Evolutionary conservation across 2,113 vertebrate genomes (phyloP).

Genomic region (Euleptes europaea): DNA sequence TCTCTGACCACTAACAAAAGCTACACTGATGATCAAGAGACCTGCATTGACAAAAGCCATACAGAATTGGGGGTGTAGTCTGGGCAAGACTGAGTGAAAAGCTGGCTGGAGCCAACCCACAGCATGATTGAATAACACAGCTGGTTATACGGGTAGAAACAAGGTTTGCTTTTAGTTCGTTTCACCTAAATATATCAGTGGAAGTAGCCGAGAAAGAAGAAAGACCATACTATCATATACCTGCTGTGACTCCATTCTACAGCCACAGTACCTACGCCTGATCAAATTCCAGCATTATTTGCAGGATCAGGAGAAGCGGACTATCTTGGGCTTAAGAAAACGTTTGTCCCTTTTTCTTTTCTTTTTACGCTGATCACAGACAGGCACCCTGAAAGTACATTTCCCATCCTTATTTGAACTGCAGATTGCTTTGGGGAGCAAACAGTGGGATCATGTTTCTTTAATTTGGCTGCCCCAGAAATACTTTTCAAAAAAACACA

Average conservation of each 20-base stretch:
- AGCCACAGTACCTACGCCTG: not conserved
- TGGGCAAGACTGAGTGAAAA: no score
- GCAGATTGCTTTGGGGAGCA: slow-evolving; percentile 24
- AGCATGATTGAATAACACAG: no score
- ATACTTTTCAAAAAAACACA: not conserved
- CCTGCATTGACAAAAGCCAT: no score
- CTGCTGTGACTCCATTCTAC: not conserved
- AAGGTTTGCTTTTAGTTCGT: not conserved
- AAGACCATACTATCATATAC: not conserved
- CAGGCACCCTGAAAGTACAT: slow-evolving; percentile 6
- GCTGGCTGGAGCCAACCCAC: not conserved
- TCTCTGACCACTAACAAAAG: no score
- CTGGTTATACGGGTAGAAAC: not conserved
- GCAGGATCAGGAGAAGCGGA: not conserved
- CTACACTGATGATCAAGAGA: no score
- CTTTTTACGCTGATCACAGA: slow-evolving; percentile 3
- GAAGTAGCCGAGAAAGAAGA: not conserved
- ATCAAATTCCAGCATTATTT: not conserved
- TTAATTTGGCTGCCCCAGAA: slow-evolving; percentile 49
- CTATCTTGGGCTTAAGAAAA: not conserved
- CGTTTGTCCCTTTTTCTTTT: slow-evolving; percentile 28
- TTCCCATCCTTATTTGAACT: slow-evolving; percentile 46
- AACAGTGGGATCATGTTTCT: slow-evolving; percentile 1
- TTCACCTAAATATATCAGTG: not conserved
- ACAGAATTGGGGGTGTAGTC: no score